Evolutionary conservation across 2,888 invertebrate genomes (phyloP), one percentile per base, ranked within the genome.

Genomic region (Ormyrus pomaceus): DNA sequence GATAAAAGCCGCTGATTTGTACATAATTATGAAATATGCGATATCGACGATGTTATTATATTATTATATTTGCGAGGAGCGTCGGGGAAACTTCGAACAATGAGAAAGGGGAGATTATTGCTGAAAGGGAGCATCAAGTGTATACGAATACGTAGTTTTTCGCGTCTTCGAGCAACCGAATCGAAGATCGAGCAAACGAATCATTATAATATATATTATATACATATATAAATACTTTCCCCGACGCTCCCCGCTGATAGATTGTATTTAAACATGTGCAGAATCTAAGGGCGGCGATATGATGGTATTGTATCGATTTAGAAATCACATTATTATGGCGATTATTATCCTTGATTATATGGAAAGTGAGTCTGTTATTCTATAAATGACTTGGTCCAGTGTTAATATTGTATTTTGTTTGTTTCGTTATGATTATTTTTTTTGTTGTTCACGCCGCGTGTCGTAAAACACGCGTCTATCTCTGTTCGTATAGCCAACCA

Each of bases 341-440:
- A 79, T 81, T 73, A 76, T 76, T 69, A 77, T 77, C 59, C 56
- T 82, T 71, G 78, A 82, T 82, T 79, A 79, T 76, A 80, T 75
- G 75, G 73, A 82, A 78, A 80, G 72, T 80, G 70, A 80, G 82
- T 79, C 77, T 80, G 77, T 82, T 80, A 72, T 77, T 56, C 69
- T 80, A 80, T 73, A 78, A 73, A 80, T 86, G 89, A 88, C 88
- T 88, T 87, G 87, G 88, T 89, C 89, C 89, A 89, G 89, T 90
- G 90, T 90, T 90, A 88, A 90, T 90, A 90, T 88, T 90, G 89
- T 90, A 90, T 90, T 90, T 90, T 90, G 89, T 90, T 90, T 90
- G 90, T 90, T 90, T 89, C 89, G 90, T 90, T 90, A 89, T 89
- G 85, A 86, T 85, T 85, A 83, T 85, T 84, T 83, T 87, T 86